Evolutionary conservation across 2,888 invertebrate species (phyloP).

Genomic region (Lordiphosa fenestrarum): DNA sequence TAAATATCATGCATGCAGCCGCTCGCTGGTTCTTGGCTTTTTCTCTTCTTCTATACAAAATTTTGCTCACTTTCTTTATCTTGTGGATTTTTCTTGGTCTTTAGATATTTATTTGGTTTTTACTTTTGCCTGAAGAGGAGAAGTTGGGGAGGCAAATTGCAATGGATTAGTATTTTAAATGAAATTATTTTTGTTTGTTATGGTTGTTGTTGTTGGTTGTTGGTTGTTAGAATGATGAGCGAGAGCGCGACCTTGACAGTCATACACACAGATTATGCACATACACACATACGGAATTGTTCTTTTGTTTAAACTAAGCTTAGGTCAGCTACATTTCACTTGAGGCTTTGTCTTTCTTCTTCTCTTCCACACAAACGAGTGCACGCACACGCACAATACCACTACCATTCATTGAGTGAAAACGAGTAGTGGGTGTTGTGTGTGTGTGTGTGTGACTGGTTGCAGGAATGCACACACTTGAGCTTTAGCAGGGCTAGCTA

Average conservation of each 20-base stretch:
- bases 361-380: slow-evolving; percentile 28
- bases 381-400: slow-evolving; percentile 46
- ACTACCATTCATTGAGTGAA: slow-evolving; percentile 4
- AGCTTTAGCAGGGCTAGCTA: slow-evolving; percentile 49
- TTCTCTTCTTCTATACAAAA: neutral
- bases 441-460: slow-evolving; percentile 53
- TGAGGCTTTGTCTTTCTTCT: slow-evolving; percentile 45
- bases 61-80: neutral
- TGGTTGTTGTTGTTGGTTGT: neutral
- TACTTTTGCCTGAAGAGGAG: slow-evolving; percentile 74
- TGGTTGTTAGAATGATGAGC: slow-evolving; percentile 2
- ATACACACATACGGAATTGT: slow-evolving; percentile 43
- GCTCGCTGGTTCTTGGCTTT: neutral
- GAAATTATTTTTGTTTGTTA: slow-evolving; percentile 43
- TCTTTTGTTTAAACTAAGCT: slow-evolving; percentile 60
- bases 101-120: slow-evolving; percentile 33
- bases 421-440: neutral
- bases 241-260: slow-evolving; percentile 10
- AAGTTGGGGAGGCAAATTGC: slow-evolving; percentile 63
- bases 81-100: slow-evolving; percentile 6
- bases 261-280: neutral
- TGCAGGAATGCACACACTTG: slow-evolving; percentile 68
- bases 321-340: slow-evolving; percentile 78
- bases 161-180: slow-evolving; percentile 71
- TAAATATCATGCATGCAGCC: slow-evolving; percentile 3